These are phyloP conservation scores for Grapholita molesta DNA, from an alignment of 1,140 invertebrate genomes.

Conservation along the genomic window DNA sequence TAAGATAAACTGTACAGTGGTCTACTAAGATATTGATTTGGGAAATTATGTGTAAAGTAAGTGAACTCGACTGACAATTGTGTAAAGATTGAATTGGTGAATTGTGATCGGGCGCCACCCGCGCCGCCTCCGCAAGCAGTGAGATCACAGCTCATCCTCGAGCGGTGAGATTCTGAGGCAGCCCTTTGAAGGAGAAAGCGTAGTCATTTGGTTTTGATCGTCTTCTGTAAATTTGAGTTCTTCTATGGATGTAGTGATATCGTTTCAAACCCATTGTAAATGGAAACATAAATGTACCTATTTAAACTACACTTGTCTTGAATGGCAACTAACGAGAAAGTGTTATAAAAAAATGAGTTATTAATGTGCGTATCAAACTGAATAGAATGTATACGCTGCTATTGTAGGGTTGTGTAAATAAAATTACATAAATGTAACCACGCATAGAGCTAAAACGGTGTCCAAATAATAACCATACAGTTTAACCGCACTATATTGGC, in stretches of 20 bases:
- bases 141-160: no score
- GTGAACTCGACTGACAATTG: slow-evolving; percentile 10
- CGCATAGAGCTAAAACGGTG: neutral
- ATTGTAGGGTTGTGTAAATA: neutral
- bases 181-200: neutral
- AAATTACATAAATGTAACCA: neutral
- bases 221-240: neutral
- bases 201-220: neutral
- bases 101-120: neutral
- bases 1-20: slow-evolving; percentile 9
- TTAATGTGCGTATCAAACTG: neutral
- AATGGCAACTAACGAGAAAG: neutral
- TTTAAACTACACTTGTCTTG: neutral
- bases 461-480: neutral
- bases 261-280: no score
- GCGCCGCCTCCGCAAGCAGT: no score
- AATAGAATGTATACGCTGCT: neutral
- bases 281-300: neutral
- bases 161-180: neutral
- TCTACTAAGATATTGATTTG: neutral
- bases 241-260: neutral
- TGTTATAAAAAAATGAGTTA: no score
- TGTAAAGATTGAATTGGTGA: neutral
- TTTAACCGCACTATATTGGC: no score
- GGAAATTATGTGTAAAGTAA: neutral